A percentile compares a stretch with the other conserved stretches of the same genome.
Conservation (phyloP, 2,888 invertebrate species). For the Syrphus vitripennis region DNA sequence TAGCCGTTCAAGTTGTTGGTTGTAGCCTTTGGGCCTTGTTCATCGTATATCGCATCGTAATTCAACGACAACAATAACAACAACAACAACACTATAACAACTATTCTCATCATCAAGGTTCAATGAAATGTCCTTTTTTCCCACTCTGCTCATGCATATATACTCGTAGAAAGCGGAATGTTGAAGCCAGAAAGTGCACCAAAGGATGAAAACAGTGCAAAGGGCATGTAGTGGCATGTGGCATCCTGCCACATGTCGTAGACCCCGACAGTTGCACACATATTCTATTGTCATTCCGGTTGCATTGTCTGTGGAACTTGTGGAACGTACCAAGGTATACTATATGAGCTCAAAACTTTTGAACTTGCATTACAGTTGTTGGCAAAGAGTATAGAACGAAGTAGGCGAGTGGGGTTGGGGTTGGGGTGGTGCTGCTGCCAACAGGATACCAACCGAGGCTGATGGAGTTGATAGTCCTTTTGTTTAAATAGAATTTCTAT, state of each 20-base stretch:
- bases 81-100: too few relatives aligned
- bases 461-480: slow-evolving; percentile 45
- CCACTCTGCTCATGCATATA: background rate
- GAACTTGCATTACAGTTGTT: slow-evolving; percentile 37
- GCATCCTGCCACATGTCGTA: slow-evolving; percentile 68
- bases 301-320: slow-evolving; percentile 56
- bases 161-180: slow-evolving; percentile 27
- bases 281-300: slow-evolving; percentile 63
- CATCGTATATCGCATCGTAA: background rate
- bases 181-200: slow-evolving; percentile 40
- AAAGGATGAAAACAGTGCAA: slow-evolving; percentile 47
- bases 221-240: slow-evolving; percentile 70
- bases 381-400: background rate
- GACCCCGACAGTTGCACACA: slow-evolving; percentile 53
- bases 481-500: slow-evolving; percentile 66
- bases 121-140: slow-evolving; percentile 54
- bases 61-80: background rate
- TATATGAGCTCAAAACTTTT: slow-evolving; percentile 44
- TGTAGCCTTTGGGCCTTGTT: slow-evolving; percentile 12
- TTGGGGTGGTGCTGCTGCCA: background rate
- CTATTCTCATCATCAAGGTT: slow-evolving; percentile 35
- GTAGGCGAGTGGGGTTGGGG: background rate
- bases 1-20: slow-evolving; percentile 10
- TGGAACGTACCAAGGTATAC: slow-evolving; percentile 38
- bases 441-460: slow-evolving; percentile 51